phyloP scores from a whole-genome alignment of 2,888 invertebrate species.

The Polyploca ridens region DNA sequence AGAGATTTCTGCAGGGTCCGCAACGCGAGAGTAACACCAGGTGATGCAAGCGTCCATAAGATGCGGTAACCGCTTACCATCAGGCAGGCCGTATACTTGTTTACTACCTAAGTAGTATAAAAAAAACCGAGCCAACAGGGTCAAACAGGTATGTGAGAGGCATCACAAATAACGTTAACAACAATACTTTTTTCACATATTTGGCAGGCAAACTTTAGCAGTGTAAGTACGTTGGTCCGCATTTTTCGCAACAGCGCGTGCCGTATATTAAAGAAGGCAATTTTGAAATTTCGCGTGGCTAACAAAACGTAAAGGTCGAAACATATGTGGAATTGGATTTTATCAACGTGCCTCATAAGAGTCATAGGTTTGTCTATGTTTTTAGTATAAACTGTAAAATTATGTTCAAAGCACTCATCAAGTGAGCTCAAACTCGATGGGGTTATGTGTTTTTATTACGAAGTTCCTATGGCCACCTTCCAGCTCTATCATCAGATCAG shows the following conservation, averaged over 20 bases:
- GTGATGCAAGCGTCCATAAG: no score
- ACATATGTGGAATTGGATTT: conserved; percentile 3
- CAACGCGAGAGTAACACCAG: no score
- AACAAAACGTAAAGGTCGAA: conserved; percentile 36
- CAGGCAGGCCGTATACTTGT: no score
- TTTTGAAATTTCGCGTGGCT: conserved; percentile 43
- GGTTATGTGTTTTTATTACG: no score
- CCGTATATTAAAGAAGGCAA: conserved; percentile 56
- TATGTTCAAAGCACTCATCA: no score
- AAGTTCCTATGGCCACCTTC: no score
- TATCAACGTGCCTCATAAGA: background rate
- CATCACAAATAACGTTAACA: background rate
- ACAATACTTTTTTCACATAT: conserved; percentile 22
- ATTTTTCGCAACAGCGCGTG: conserved; percentile 51
- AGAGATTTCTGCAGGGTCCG: no score
- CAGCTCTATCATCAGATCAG: no score
- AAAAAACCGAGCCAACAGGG: background rate
- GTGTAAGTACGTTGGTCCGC: conserved; percentile 30
- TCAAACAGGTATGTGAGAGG: background rate
- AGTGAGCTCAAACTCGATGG: no score
- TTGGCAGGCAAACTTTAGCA: conserved; percentile 33
- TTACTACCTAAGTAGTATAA: no score
- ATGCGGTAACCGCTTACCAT: no score
- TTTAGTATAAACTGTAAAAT: background rate
- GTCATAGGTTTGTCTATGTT: background rate